phyloP scores from a whole-genome alignment of 2,797 vertebrate genomes.

The Danio albolineatus region DNA sequence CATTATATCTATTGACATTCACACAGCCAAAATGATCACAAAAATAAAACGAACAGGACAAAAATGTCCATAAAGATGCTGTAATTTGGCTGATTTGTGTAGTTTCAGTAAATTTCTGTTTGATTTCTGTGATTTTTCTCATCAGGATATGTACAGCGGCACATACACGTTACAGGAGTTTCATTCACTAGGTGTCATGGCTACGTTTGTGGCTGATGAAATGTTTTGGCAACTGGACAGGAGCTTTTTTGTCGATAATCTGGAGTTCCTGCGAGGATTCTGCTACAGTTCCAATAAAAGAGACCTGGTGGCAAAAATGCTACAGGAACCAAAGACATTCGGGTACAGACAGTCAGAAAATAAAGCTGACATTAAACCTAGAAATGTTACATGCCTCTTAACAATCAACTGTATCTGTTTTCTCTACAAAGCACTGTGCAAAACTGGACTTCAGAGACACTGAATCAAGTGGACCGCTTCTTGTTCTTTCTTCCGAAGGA shows the following conservation, averaged over 20 bases:
- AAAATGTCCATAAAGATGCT: no score
- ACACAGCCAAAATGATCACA: no score
- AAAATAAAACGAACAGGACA: no score
- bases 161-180: slow-evolving; percentile 78
- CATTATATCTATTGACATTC: no score
- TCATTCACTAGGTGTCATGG: slow-evolving; percentile 77
- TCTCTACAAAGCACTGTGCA: slow-evolving; percentile 67
- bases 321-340: slow-evolving; percentile 73
- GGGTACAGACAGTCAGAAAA: slow-evolving; percentile 69
- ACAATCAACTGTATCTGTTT: slow-evolving; percentile 12
- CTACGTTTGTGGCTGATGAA: slow-evolving; percentile 77
- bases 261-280: slow-evolving; percentile 71
- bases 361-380: not conserved
- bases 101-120: not conserved
- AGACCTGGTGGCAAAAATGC: slow-evolving; percentile 72
- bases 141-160: slow-evolving; percentile 76
- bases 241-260: slow-evolving; percentile 71
- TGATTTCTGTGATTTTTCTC: slow-evolving; percentile 1
- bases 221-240: slow-evolving; percentile 77
- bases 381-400: not conserved
- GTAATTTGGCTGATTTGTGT: not conserved
- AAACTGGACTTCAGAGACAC: slow-evolving; percentile 74
- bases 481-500: slow-evolving; percentile 77
- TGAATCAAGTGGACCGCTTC: slow-evolving; percentile 78
- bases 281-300: slow-evolving; percentile 78